A percentile compares a stretch with the other conserved stretches of the same genome.
These are phyloP conservation scores for Ectropis grisescens DNA, from an alignment of 1,140 invertebrate genomes.

Conservation along the genomic window DNA sequence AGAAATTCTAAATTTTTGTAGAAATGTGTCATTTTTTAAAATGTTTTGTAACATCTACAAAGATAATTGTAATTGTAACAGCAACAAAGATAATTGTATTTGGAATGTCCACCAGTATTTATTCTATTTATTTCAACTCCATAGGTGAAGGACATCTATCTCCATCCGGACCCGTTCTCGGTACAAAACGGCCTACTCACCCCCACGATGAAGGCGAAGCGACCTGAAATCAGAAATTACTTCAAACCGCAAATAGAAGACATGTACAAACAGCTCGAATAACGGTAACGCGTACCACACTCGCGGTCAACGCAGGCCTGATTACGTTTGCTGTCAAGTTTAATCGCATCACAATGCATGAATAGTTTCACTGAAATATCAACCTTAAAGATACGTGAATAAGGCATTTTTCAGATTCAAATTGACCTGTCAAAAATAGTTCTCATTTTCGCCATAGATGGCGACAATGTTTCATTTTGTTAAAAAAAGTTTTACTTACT, in stretches of 20 bases:
- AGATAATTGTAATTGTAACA: too few relatives aligned
- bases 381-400: too few relatives aligned
- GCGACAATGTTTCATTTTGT: too few relatives aligned
- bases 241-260: constrained; percentile 42
- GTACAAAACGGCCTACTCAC: constrained; percentile 97
- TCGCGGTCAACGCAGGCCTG: constrained; percentile 2
- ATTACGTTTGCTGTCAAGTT: constrained; percentile 2
- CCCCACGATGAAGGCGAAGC: constrained; percentile 95
- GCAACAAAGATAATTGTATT: too few relatives aligned
- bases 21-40: too few relatives aligned
- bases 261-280: constrained; percentile 20
- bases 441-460: too few relatives aligned
- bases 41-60: too few relatives aligned
- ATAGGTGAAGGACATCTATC: constrained; percentile 94
- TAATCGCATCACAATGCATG: constrained; percentile 1
- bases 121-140: background rate
- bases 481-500: too few relatives aligned
- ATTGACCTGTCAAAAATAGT: too few relatives aligned
- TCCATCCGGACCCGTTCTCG: constrained; percentile 94
- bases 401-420: too few relatives aligned
- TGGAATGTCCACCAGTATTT: too few relatives aligned
- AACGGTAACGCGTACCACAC: constrained; percentile 2
- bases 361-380: background rate
- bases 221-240: constrained; percentile 85
- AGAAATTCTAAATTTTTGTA: too few relatives aligned